phyloP scores from a whole-genome alignment of 1,140 invertebrate species.

The Ylistrum balloti region DNA sequence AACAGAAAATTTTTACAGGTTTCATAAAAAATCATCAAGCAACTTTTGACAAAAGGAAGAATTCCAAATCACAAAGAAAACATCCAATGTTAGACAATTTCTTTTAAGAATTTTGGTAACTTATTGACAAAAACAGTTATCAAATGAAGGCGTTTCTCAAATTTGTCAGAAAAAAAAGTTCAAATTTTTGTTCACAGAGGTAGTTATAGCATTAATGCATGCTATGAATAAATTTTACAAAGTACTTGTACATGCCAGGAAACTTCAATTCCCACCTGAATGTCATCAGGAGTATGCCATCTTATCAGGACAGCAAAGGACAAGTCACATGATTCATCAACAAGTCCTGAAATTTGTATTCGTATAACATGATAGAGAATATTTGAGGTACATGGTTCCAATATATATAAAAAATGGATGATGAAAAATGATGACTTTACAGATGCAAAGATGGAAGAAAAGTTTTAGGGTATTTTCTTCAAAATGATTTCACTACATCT shows the following conservation, averaged over 20 bases:
- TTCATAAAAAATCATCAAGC: background rate
- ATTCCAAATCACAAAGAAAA: no score
- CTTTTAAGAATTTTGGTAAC: no score
- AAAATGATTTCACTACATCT: constrained; percentile 19
- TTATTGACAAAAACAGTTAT: no score
- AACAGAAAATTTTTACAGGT: background rate
- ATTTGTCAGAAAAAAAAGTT: background rate
- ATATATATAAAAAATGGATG: constrained; percentile 40
- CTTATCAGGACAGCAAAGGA: background rate
- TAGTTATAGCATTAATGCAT: background rate
- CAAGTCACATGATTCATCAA: constrained; percentile 5
- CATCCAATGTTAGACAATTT: no score
- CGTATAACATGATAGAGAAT: background rate
- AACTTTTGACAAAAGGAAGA: no score
- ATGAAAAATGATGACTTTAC: background rate
- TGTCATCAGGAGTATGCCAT: background rate
- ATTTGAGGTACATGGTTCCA: constrained; percentile 27
- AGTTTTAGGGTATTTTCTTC: constrained; percentile 2
- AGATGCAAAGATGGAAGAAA: background rate
- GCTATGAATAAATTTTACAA: background rate
- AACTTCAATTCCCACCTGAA: background rate
- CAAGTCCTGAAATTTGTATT: background rate
- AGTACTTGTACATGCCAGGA: background rate
- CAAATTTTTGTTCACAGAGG: background rate
- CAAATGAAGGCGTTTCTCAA: no score